Evolutionary conservation across 2,888 invertebrate genomes (phyloP), one percentile per base, ranked within the genome.

Genomic region (Lithosia quadra): DNA sequence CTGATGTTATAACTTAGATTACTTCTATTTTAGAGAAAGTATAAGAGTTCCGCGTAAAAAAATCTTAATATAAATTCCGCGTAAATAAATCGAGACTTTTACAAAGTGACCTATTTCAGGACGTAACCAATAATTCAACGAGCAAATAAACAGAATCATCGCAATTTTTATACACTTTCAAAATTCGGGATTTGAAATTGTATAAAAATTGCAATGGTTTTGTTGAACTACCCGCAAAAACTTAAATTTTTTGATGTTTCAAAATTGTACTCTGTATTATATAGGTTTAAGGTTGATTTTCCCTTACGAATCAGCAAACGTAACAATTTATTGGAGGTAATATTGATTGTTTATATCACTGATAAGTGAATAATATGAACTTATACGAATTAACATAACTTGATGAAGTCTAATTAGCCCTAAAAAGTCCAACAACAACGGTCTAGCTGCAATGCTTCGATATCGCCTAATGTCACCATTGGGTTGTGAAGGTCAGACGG

Each of bases 261-360:
- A 79, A 78, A 78, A 78, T 69, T 67, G 78, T 81, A 84, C 84
- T 81, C 81, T 91, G 91, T 91, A 91, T 88, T 87, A 90, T 91
- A 91, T 91, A 90, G 88, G 28, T 75, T 75, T 90, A 90, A 89
- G 90, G 71, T 88, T 86, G 69, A 82, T 87, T 88, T 87, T 79
- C 78, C 75, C 73, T 77, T 81, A 18, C 71, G 69, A 73, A 72
- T 68, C 63, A 65, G 49, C 67, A 9, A 22, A 59, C 71, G 63
- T 62, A 72, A 57, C 53, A 49, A 63, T 67, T 65, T 58, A 8
- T 72, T 74, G 18, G 55, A 69, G 67, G 33, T 63, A 34, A 53
- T 69, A 65, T 71, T 71, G 60, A 62, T 68, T 74, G 69, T 21
- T 57, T 24, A 22, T 22, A 49, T 49, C 22, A 55, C 9, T 21